phyloP scores from a whole-genome alignment of 1,140 invertebrate genomes.

The Phortica variegata region DNA sequence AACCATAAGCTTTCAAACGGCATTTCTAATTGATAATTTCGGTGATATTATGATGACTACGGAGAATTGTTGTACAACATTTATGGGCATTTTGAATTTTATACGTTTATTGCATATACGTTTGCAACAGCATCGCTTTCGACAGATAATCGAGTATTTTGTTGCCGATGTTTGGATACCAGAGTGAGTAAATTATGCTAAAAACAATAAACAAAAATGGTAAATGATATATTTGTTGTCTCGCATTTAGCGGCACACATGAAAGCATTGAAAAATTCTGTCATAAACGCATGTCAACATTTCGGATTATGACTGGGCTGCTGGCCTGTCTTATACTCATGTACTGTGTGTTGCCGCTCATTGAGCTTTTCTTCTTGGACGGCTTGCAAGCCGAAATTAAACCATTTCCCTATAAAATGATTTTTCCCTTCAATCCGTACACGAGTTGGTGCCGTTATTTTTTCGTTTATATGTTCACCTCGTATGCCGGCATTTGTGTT shows the following conservation, averaged over 20 bases:
- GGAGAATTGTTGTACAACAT: slow-evolving; percentile 52
- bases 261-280: slow-evolving; percentile 23
- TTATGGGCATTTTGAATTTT: slow-evolving; percentile 50
- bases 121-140: slow-evolving; percentile 31
- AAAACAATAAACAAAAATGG: too few species aligned
- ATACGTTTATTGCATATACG: slow-evolving; percentile 42
- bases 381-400: slow-evolving; percentile 21
- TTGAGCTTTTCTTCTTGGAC: slow-evolving; percentile 31
- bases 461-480: slow-evolving; percentile 45
- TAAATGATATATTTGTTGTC: background rate
- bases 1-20: slow-evolving; percentile 43
- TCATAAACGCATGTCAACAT: slow-evolving; percentile 33
- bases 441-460: slow-evolving; percentile 29
- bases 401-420: slow-evolving; percentile 54
- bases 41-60: slow-evolving; percentile 48
- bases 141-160: slow-evolving; percentile 34
- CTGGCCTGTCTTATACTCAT: slow-evolving; percentile 42
- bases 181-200: slow-evolving; percentile 39
- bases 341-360: slow-evolving; percentile 45
- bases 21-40: slow-evolving; percentile 35
- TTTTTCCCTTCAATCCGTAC: slow-evolving; percentile 43
- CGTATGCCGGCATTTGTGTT: slow-evolving; percentile 51
- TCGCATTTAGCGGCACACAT: slow-evolving; percentile 12
- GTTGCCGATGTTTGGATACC: slow-evolving; percentile 44
- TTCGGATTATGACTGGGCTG: slow-evolving; percentile 38